These are phyloP conservation scores for Rhopalosiphum maidis DNA, from an alignment of 1,140 invertebrate species.

Conservation along the genomic window DNA sequence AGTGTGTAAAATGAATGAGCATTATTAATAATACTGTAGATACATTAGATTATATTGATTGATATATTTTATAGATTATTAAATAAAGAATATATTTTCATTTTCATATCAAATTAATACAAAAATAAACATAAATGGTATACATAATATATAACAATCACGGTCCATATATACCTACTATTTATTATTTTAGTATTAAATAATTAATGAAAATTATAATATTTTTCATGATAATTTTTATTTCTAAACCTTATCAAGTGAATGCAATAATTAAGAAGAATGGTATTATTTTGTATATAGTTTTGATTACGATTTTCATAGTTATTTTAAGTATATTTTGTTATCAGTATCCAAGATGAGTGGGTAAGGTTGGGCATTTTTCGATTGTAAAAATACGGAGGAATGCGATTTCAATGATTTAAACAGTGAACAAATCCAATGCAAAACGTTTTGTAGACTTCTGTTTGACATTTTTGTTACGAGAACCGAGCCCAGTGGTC, in stretches of 20 bases:
- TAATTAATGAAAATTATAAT: background rate
- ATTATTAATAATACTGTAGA: too few relatives aligned
- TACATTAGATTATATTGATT: too few relatives aligned
- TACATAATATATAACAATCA: background rate
- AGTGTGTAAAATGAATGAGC: background rate
- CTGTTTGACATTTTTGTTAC: background rate
- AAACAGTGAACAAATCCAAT: background rate
- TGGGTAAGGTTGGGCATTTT: background rate
- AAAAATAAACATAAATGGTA: background rate
- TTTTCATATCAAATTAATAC: background rate
- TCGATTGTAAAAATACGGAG: background rate
- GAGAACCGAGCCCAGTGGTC: background rate
- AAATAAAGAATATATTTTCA: background rate
- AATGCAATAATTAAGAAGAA: background rate
- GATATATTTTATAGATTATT: background rate
- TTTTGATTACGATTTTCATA: background rate
- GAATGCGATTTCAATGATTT: background rate
- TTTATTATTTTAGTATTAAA: background rate
- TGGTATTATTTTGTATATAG: background rate
- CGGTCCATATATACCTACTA: too few relatives aligned
- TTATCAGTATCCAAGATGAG: background rate
- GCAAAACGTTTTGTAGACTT: background rate
- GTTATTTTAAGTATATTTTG: background rate
- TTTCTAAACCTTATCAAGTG: background rate
- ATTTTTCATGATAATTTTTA: background rate